Evolutionary conservation across 2,113 vertebrate genomes (phyloP), one percentile per base, ranked within the genome.

Genomic region (Prionailurus bengalensis): DNA sequence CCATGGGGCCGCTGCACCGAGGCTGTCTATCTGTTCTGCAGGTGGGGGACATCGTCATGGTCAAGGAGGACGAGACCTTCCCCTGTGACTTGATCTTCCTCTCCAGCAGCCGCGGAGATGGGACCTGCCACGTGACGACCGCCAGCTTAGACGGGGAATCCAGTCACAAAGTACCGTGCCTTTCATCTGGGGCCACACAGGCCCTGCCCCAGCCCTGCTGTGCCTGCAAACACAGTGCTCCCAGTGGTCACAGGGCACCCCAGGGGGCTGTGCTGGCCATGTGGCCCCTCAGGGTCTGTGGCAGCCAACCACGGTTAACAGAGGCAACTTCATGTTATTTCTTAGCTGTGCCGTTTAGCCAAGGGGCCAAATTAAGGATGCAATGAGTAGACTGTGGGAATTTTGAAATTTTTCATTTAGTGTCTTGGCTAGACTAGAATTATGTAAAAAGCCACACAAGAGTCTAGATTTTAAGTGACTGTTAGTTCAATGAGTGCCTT

Each of bases 101-200:
- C 0, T 99, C 99, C 7, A 99, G 99, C 51, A 99, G 99, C 94
- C 99, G 99, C 92, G 99, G 98, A 21, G 99, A 99, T 7, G 99
- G 99, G 29, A 99, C 99, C 1, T 99, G 99, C 98, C 99, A 99
- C 27, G 99, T 99, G 87, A 99, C 99, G 2, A 99, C 99, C 5
- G 99, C 99, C 98, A 99, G 99, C 97, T 98, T 99, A 97, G 99
- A 99, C 13, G 99, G 99, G 83, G 99, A 99, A 98, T 99, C 99
- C 29, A 99, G 99, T 98, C 99, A 99, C 94, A 99, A 99, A 98
- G 99, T 99, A 98, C 98, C 82, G 45, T 5, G 58, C 83, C 53
- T 79, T 19, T 48, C 0, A 3, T 11, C 39, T 9, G 33, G 25
- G 65, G 17, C 45, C 15, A 0, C 6, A 0, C 36, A 1, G 78